Evolutionary conservation across 1,140 invertebrate genomes (phyloP), one percentile per base, ranked within the genome.

Genomic region (Bombus waltoni): DNA sequence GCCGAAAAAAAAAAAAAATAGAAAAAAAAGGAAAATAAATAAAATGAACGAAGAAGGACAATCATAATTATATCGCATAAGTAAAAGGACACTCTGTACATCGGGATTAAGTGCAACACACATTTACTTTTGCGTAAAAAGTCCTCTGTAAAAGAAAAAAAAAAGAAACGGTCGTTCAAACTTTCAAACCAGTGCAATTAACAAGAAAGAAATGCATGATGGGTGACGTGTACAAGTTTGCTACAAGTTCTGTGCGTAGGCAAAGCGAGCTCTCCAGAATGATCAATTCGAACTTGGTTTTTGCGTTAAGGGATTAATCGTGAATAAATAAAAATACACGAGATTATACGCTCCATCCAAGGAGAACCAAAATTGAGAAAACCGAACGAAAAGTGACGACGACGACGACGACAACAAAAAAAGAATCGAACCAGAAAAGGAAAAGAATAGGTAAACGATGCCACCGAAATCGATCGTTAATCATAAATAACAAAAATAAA

Each of bases 221-320:
- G 80, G 66, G 85, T 83, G 80, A 77, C 85, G 66, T 83, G 79
- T 83, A 86, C 66, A 86, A 89, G 74, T 73, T 59, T 78, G 83
- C 71, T 89, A 89, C 80, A 87, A 73, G 53, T 87, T 89, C 79
- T 85, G 89, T 90, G 89, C 88, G 82, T 89, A 90, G 88, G 82
- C 88, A 90, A 90, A 89, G 82, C 88, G 88, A 89, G 88, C 88
- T 90, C 68, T 85, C 76, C 78, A 77, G 62, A 32, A 53, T 35
- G 28, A 79, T 81, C 28, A 72, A 79, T 76, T 59, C 44, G 73
- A 22, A 57, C 38, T 42, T 57, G 32, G 35, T 76, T 73, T 10
- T 68, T 47, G 40, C 10, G 44, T 70, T 53, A 66, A 47, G 47
- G 8, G 47, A 82, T 75, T 75, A 66, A 82, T 75, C 22, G 35